phyloP scores from a whole-genome alignment of 2,797 vertebrate genomes.

The Meriones psammophilus region DNA sequence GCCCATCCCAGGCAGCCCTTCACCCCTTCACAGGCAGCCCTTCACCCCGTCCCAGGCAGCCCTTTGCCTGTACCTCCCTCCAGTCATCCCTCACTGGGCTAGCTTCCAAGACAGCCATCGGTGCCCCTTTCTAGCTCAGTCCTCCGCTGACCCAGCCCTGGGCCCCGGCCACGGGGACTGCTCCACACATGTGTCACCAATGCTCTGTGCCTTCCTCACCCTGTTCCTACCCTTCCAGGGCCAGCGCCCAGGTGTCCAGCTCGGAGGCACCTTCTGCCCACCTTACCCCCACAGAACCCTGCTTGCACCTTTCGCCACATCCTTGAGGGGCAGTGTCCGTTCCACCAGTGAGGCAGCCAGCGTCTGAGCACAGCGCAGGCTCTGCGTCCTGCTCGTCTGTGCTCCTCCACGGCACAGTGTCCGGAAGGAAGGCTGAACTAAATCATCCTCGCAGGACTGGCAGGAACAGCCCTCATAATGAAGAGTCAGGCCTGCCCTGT shows the following conservation, averaged over 20 bases:
- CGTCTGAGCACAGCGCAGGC: background rate
- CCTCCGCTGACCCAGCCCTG: background rate
- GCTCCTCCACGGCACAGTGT: background rate
- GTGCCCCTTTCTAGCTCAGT: background rate
- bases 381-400: background rate
- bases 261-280: background rate
- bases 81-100: background rate
- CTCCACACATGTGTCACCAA: background rate
- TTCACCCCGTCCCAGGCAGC: no score
- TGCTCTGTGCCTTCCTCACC: background rate
- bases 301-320: background rate
- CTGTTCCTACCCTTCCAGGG: background rate
- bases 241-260: background rate
- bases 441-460: background rate
- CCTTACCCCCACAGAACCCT: background rate
- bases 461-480: rapidly evolving
- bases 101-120: background rate
- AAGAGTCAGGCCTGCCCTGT: no score
- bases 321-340: background rate
- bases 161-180: rapidly evolving
- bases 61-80: background rate
- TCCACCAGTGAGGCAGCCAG: rapidly evolving
- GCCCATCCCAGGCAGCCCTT: background rate
- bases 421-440: background rate
- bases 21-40: background rate